These are phyloP conservation scores for Drosophila fungiperda DNA, from an alignment of 2,888 invertebrate genomes.

Conservation along the genomic window DNA sequence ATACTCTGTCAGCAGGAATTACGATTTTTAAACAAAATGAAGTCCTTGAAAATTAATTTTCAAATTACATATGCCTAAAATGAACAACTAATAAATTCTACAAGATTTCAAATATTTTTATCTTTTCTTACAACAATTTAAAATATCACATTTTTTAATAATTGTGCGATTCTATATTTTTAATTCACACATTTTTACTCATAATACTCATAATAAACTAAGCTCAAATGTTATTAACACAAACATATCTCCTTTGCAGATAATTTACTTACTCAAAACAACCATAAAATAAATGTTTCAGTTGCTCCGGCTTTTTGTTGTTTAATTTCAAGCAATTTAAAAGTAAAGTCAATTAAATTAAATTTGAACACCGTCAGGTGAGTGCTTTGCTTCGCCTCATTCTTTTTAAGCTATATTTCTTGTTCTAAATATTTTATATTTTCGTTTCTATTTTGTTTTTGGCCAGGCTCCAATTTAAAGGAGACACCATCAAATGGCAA, in stretches of 20 bases:
- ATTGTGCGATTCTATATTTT: neutral
- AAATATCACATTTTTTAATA: neutral
- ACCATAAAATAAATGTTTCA: slow-evolving; percentile 13
- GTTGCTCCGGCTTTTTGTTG: neutral
- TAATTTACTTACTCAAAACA: slow-evolving; percentile 16
- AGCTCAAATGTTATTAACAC: slow-evolving; percentile 15
- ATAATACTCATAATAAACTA: neutral
- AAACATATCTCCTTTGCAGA: slow-evolving; percentile 4
- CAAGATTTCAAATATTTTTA: neutral
- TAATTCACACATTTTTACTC: neutral
- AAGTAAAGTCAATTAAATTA: slow-evolving; percentile 70
- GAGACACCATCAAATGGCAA: slow-evolving; percentile 67
- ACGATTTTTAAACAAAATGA: neutral
- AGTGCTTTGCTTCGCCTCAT: slow-evolving; percentile 34
- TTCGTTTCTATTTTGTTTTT: slow-evolving; percentile 14
- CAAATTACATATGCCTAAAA: neutral
- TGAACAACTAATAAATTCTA: neutral
- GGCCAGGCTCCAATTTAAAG: slow-evolving; percentile 37
- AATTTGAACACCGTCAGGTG: slow-evolving; percentile 67
- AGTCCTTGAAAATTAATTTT: neutral
- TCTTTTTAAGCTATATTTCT: slow-evolving; percentile 19
- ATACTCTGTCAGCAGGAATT: no score
- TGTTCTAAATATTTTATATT: slow-evolving; percentile 17
- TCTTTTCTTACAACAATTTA: no score
- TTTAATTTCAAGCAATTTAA: slow-evolving; percentile 27